phyloP scores from a whole-genome alignment of 2,797 vertebrate species.

The Rhinophrynus dorsalis region DNA sequence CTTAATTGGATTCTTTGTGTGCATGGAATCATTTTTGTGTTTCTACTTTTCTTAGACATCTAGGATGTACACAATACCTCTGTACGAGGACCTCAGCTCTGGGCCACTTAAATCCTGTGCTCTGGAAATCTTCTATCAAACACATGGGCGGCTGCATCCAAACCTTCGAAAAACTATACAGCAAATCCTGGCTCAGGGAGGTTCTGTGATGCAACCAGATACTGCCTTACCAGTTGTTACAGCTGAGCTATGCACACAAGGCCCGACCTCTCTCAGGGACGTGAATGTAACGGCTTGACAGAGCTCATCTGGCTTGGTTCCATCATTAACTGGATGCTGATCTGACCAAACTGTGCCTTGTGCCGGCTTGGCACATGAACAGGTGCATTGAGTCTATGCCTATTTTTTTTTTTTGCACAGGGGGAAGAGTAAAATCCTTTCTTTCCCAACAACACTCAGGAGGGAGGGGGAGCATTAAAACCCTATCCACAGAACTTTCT shows the following conservation, averaged over 20 bases:
- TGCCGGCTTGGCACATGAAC: neutral
- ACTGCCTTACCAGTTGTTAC: conserved; percentile 42
- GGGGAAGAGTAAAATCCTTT: neutral
- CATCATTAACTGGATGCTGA: neutral
- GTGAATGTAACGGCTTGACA: conserved; percentile 89
- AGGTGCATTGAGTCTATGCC: neutral
- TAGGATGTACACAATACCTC: conserved; percentile 95
- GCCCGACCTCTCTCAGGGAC: conserved; percentile 82
- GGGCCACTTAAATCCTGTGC: conserved; percentile 90
- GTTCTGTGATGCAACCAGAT: conserved; percentile 59
- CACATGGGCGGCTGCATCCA: conserved; percentile 88
- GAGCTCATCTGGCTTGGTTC: neutral
- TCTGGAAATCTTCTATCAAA: conserved; percentile 92
- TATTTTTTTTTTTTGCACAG: neutral
- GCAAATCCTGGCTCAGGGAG: conserved; percentile 87
- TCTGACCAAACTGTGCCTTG: conserved; percentile 58
- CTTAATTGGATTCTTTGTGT: neutral
- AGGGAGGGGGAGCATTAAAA: conserved; percentile 1
- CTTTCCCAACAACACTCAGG: neutral
- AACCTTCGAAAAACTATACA: conserved; percentile 89
- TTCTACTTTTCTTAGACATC: conserved; percentile 84
- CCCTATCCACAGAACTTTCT: conserved; percentile 11
- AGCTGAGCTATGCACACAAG: conserved; percentile 66
- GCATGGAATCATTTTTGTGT: no score
- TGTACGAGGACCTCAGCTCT: conserved; percentile 92